Evolutionary conservation across 35 echinoderm and acorn worm genomes (phyloP), one percentile per base, ranked within the genome.

Genomic region (Heliocidaris tuberculata): DNA sequence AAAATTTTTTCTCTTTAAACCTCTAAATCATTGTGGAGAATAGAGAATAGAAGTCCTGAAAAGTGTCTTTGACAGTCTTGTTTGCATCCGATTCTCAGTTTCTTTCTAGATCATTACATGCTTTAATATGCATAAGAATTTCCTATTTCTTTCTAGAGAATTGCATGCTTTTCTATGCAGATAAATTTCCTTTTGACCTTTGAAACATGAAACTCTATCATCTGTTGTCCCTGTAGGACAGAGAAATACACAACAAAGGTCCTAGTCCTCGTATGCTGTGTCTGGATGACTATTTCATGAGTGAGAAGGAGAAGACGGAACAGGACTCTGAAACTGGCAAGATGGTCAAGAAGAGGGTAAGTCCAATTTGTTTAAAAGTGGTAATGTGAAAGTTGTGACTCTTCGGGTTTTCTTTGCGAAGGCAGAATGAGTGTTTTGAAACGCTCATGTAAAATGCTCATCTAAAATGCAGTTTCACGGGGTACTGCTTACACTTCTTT

Each of bases 271-370:
- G 98, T 47, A 99, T 99, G 98, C 96, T 99, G 27, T 99, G 98
- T 90, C 93, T 99, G 27, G 98, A 99, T 94, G 98, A 99, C 88
- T 99, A 99, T 93, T 99, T 99, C 94, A 97, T 97, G 96, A 97
- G 95, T 61, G 98, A 99, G 94, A 93, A 95, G 35, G 98, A 99
- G 48, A 99, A 96, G 94, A 95, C 88, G 27, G 97, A 96, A 31
- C 95, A 59, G 31, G 98, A 99, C 86, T 93, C 97, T 70, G 98
- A 99, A 31, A 97, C 95, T 49, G 97, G 97, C 31, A 97, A 97
- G 93, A 96, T 92, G 85, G 93, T 96, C 47, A 97, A 95, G 87
- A 94, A 88, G 88, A 96, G 97, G 98, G 98, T 99, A 32, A 95
- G 88, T 42, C 12, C 31, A 17, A 17, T 87, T 0, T 42, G 35